A percentile compares a stretch with the other conserved stretches of the same genome.
Conservation (phyloP, 2,113 vertebrate species). For the Apaloderma vittatum region DNA sequence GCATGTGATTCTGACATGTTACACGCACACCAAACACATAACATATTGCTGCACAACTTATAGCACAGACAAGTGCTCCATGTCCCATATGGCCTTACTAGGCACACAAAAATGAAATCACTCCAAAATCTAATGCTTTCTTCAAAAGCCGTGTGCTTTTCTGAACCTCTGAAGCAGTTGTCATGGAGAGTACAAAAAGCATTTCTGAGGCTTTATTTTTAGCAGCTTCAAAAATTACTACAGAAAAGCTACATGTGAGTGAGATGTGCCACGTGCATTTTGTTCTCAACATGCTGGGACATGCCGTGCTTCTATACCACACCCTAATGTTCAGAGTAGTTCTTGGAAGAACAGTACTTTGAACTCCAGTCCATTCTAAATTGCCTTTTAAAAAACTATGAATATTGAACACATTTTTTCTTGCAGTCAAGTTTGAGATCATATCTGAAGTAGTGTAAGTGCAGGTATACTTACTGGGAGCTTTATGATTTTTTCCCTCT, state of each 20-base stretch:
- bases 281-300: not conserved
- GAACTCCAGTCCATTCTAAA: not conserved
- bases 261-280: not conserved
- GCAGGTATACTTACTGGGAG: not conserved
- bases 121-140: not conserved
- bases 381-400: not conserved
- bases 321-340: not conserved
- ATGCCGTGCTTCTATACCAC: not conserved
- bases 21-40: not conserved
- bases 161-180: not conserved
- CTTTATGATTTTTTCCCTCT: not conserved
- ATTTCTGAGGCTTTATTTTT: conserved; percentile 45
- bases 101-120: not conserved
- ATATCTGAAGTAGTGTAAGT: not conserved
- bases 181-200: conserved; percentile 49
- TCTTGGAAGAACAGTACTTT: not conserved
- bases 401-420: not conserved
- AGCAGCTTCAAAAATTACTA: conserved; percentile 61
- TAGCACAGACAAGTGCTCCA: not conserved
- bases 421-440: not conserved
- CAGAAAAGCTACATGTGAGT: conserved; percentile 3
- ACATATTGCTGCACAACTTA: not conserved
- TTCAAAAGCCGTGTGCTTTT: not conserved
- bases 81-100: not conserved
- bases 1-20: not conserved